Evolutionary conservation across 2,888 invertebrate species (phyloP).

Genomic region (Xanthia togata): DNA sequence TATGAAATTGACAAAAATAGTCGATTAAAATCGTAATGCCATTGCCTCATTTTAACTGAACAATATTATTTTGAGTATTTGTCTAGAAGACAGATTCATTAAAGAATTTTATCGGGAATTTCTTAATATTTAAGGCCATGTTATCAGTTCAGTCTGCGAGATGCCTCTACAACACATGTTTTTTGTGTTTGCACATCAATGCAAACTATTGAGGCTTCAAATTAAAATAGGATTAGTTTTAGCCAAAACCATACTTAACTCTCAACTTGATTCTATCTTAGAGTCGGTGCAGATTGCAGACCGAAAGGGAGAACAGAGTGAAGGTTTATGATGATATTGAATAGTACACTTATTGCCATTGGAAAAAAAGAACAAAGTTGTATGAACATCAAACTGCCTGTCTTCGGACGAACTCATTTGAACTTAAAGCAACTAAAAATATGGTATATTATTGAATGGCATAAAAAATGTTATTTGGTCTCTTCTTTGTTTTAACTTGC

Average conservation of each 20-base stretch:
- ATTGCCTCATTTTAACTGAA: not conserved
- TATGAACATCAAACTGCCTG: not conserved
- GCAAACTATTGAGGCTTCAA: not conserved
- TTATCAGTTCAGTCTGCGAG: constrained; percentile 31
- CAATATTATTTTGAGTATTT: not conserved
- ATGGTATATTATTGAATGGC: constrained; percentile 9
- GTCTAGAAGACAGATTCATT: not conserved
- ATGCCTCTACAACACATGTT: constrained; percentile 27
- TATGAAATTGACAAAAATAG: not conserved
- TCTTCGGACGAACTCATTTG: not conserved
- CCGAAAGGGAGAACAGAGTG: not conserved
- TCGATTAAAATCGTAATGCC: not conserved
- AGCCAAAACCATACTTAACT: not conserved
- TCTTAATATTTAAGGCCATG: not conserved
- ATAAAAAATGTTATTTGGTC: not conserved
- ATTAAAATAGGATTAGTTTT: constrained; percentile 5
- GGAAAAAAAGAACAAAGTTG: constrained; percentile 1
- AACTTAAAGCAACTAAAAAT: not conserved
- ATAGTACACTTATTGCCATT: not conserved
- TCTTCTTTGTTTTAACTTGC: not conserved
- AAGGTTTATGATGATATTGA: not conserved
- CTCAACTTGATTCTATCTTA: not conserved
- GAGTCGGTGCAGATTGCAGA: not conserved
- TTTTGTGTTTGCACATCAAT: constrained; percentile 17
- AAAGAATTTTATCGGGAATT: not conserved